phyloP scores from a whole-genome alignment of 2,888 invertebrate species.

The Agrypnus murinus region DNA sequence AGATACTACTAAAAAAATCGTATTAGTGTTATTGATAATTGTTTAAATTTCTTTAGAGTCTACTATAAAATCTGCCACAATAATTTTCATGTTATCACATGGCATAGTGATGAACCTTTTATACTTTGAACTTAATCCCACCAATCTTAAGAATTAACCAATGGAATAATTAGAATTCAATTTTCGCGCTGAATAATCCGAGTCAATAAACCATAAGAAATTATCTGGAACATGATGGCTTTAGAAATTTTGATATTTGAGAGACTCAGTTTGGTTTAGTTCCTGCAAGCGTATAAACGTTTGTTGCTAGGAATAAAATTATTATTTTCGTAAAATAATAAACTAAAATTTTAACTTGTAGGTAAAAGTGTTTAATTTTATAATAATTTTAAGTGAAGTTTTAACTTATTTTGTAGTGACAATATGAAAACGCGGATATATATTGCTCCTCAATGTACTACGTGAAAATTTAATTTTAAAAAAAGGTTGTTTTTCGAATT shows the following conservation, averaged over 20 bases:
- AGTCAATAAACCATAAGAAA: constrained; percentile 47
- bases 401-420: background rate
- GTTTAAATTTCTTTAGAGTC: background rate
- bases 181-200: constrained; percentile 44
- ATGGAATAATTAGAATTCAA: constrained; percentile 33
- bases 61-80: constrained; percentile 36
- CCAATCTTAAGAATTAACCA: constrained; percentile 28
- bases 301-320: background rate
- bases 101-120: constrained; percentile 40
- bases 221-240: constrained; percentile 39
- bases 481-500: too few species aligned
- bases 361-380: background rate
- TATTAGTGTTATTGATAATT: too few species aligned
- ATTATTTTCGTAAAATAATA: background rate
- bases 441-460: constrained; percentile 16
- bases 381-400: background rate
- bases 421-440: constrained; percentile 32
- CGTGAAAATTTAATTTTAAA: background rate
- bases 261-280: constrained; percentile 16
- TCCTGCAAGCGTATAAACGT: constrained; percentile 16
- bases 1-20: background rate
- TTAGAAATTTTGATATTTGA: constrained; percentile 24
- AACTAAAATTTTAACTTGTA: background rate
- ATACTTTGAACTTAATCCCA: constrained; percentile 49
- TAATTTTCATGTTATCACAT: constrained; percentile 35